Conservation (phyloP, 2,797 vertebrate species). For the Gallinago stenura region DNA sequence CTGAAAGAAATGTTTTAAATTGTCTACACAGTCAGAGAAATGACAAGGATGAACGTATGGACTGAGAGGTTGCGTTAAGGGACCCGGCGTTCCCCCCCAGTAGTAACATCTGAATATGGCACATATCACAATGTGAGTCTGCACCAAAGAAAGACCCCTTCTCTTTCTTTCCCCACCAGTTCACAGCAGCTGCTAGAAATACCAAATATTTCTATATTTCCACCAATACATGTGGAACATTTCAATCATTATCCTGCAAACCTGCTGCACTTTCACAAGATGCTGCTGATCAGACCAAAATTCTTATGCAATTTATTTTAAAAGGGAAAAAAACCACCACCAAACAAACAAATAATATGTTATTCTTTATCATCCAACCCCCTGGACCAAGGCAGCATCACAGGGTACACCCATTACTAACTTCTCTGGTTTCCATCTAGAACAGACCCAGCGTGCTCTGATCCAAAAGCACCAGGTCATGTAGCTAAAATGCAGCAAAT, state of each 20-base stretch:
- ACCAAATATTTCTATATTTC: background rate
- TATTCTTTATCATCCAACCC: background rate
- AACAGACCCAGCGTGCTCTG: background rate
- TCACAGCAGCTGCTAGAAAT: background rate
- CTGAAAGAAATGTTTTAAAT: background rate
- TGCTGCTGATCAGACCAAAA: background rate
- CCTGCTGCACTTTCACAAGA: background rate
- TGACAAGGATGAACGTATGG: rapidly evolving
- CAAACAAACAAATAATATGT: background rate
- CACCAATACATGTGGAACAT: background rate
- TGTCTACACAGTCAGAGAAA: background rate
- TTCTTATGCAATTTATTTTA: background rate
- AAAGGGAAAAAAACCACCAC: background rate
- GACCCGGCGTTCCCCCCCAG: rapidly evolving
- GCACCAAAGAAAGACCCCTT: background rate
- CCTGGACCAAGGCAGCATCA: background rate
- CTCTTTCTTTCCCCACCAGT: background rate
- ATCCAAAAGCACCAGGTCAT: background rate
- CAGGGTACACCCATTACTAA: background rate
- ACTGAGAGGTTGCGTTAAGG: background rate
- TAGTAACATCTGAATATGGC: background rate
- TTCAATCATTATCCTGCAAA: background rate
- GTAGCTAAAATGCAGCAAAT: background rate
- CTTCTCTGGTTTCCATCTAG: background rate
- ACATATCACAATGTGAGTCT: background rate